phyloP scores from a whole-genome alignment of 2,888 invertebrate species.

The Catocala nupta region DNA sequence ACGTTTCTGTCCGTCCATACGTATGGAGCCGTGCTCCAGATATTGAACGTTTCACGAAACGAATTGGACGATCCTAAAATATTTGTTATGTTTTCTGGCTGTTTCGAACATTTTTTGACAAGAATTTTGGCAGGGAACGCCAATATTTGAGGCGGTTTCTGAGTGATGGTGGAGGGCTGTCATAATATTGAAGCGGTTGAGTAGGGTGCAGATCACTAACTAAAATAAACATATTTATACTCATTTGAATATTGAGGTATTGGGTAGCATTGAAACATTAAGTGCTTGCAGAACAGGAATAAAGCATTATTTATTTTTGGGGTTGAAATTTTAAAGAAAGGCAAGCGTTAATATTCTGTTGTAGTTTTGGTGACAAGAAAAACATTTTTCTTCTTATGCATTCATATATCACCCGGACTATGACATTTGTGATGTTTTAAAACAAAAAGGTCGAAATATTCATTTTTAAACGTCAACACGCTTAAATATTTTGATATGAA shows the following conservation, averaged over 20 bases:
- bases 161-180: constrained; percentile 2
- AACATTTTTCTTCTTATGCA: constrained; percentile 20
- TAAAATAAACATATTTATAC: constrained; percentile 6
- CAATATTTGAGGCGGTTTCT: constrained; percentile 1
- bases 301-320: background rate
- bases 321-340: background rate
- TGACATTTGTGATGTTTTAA: constrained; percentile 26
- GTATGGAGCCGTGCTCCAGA: constrained; percentile 55
- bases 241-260: background rate
- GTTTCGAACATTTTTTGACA: constrained; percentile 36
- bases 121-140: constrained; percentile 31
- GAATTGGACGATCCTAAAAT: constrained; percentile 58
- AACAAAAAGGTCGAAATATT: constrained; percentile 27
- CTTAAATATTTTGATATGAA: constrained; percentile 56
- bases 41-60: constrained; percentile 55
- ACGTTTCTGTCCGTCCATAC: constrained; percentile 64
- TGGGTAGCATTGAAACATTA: background rate
- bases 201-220: constrained; percentile 9
- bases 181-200: constrained; percentile 5
- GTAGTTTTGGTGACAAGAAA: constrained; percentile 1
- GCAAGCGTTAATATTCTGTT: background rate
- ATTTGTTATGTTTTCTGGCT: constrained; percentile 50
- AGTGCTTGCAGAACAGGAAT: constrained; percentile 2
- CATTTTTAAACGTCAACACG: constrained; percentile 35
- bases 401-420: constrained; percentile 28